Evolutionary conservation across 2,888 invertebrate genomes (phyloP).

Genomic region (Maniola hyperantus): DNA sequence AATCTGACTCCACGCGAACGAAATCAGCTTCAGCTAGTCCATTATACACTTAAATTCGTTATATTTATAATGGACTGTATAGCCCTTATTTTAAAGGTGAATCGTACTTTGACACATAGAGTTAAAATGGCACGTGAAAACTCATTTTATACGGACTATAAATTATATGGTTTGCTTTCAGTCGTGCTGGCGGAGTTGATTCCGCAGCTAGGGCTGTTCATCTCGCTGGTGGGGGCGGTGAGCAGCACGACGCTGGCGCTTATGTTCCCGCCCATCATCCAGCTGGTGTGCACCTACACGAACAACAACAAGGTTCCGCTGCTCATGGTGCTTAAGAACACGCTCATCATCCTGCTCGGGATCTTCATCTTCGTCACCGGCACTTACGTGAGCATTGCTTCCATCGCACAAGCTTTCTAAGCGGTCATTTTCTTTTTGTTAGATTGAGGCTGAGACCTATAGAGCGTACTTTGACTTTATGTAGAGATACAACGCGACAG

Average conservation of each 20-base stretch:
- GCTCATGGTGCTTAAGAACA: conserved; percentile 81
- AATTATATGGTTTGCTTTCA: conserved; percentile 55
- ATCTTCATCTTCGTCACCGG: conserved; percentile 88
- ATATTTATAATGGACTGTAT: too few relatives aligned
- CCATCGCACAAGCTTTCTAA: conserved; percentile 70
- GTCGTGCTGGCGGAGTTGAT: conserved; percentile 93
- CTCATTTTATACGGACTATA: too few relatives aligned
- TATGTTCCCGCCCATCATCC: conserved; percentile 93
- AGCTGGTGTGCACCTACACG: conserved; percentile 87
- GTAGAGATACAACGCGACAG: too few relatives aligned
- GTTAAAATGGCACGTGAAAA: too few relatives aligned
- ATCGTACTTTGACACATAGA: too few relatives aligned
- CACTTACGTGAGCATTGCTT: conserved; percentile 87
- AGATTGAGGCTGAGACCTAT: neutral
- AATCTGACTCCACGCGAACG: too few relatives aligned
- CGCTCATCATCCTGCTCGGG: conserved; percentile 85
- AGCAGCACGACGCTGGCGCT: conserved; percentile 94
- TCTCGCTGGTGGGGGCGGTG: conserved; percentile 95
- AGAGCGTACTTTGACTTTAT: neutral
- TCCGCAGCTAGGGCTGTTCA: conserved; percentile 92
- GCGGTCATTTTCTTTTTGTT: neutral
- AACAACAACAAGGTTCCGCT: conserved; percentile 75
- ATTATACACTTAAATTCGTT: too few relatives aligned
- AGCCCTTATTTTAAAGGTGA: too few relatives aligned
- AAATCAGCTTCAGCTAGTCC: too few relatives aligned